Conservation (phyloP, 2,797 vertebrate species). For the Odontamblyopus lacepedii region DNA sequence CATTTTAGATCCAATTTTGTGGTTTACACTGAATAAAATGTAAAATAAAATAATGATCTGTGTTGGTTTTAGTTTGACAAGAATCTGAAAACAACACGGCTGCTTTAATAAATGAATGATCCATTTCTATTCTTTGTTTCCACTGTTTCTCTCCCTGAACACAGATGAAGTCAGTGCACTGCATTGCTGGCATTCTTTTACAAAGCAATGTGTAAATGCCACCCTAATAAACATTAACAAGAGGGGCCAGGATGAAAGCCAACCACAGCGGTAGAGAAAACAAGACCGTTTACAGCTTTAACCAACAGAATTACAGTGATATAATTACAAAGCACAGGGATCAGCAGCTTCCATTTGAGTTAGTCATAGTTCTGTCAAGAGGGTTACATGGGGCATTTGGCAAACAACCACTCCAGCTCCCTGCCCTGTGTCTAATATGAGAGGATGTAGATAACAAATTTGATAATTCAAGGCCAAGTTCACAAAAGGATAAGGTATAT, state of each 20-base stretch:
- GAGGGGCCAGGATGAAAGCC: background rate
- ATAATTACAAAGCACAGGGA: constrained; percentile 33
- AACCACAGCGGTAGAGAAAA: constrained; percentile 4
- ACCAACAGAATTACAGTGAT: constrained; percentile 39
- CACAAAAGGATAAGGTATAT: background rate
- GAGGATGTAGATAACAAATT: background rate
- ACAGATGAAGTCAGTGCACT: background rate
- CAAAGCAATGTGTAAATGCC: background rate
- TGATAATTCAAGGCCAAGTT: background rate
- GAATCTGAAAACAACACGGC: no score
- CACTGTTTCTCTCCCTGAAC: background rate
- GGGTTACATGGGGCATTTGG: background rate
- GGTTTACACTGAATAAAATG: no score
- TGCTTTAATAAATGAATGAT: no score
- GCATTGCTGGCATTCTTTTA: constrained; percentile 25
- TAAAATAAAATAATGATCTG: no score
- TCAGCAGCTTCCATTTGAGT: constrained; percentile 25
- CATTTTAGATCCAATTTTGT: no score
- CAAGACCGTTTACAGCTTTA: constrained; percentile 21
- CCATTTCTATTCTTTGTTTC: background rate
- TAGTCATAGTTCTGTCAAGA: constrained; percentile 24
- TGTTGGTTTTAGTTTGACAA: no score
- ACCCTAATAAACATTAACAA: constrained; percentile 8
- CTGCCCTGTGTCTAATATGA: constrained; percentile 1
- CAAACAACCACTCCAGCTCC: constrained; percentile 19